phyloP scores from a whole-genome alignment of 2,113 vertebrate genomes.

The Neogale vison region DNA sequence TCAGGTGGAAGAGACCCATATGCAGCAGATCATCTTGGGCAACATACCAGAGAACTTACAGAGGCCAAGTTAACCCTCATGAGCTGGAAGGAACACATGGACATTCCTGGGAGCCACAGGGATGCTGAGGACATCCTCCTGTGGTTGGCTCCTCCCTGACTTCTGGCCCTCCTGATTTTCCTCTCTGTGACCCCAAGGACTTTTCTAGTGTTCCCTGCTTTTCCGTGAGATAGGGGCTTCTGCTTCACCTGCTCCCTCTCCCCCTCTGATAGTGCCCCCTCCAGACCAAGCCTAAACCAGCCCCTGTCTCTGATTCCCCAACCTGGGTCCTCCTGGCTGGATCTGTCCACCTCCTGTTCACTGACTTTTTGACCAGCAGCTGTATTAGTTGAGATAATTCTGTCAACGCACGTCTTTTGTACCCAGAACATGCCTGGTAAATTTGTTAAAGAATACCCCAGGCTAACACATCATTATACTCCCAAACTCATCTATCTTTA shows the following conservation, averaged over 20 bases:
- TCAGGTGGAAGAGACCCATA: neutral
- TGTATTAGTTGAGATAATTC: constrained; percentile 95
- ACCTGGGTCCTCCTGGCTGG: neutral
- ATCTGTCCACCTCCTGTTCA: constrained; percentile 81
- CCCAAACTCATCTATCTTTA: constrained; percentile 98
- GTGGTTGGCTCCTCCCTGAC: neutral
- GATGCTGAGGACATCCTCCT: neutral
- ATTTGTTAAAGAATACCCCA: constrained; percentile 95
- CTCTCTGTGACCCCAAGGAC: neutral
- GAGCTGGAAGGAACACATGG: neutral
- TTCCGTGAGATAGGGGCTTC: neutral
- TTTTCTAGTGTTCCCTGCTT: neutral
- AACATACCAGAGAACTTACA: neutral
- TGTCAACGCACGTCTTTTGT: constrained; percentile 90
- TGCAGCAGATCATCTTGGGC: neutral
- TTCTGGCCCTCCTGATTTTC: neutral
- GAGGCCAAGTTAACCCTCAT: no score
- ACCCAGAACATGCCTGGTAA: constrained; percentile 93
- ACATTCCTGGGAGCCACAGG: neutral
- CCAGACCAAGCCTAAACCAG: neutral
- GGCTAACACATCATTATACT: constrained; percentile 97
- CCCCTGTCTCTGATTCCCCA: neutral
- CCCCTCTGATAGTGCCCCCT: neutral
- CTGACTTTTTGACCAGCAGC: constrained; percentile 91
- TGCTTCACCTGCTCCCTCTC: neutral